Base-by-base conservation (phyloP, 2,888 invertebrate species). In the Athalia cordata region DNA sequence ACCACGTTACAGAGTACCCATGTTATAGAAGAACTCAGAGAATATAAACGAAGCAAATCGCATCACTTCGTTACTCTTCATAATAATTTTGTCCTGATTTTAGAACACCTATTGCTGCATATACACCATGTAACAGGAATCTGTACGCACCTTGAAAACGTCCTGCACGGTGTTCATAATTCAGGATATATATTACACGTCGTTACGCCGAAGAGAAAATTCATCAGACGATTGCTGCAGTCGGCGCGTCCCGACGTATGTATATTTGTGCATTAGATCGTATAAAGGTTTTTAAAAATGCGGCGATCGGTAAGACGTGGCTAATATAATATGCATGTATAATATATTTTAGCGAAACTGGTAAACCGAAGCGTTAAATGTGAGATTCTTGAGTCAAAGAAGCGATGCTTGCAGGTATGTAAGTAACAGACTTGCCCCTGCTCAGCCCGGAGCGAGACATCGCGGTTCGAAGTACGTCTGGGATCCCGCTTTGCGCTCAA, bases 381-480 rank as follows among this genome's bases (percentile, higher is more conserved):
- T 52, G 52, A 52, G 68, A 68, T 68, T 68, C 68, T 68, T 52
- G 68, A 55, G 52, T 68, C 52, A 29, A 68, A 68, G 55, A 68
- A 11, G 68, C 55, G 68, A 50, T 68, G 52, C 52, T 52, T 52
- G 15, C 68, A 68, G 68, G 68, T 68, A 68, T 29, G 29, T 52
- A 55, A 68, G 68, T 68, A 68, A 68, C 68, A 68, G 68, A 55
- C 68, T 68, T 68, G 68, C 68, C 68, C 68, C 68, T 68, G 68
- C 68, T 68, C 68, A 68, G 68, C 68, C 68, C 55, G 68, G 68
- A 68, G 68, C 68, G 68, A 68, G 68, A 68, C 68, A 68, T 80
- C 78, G 66, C 66, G 67, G 70, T 77, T 68, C 70, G 78, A 76
- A 29, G 29, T 29, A 79, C 79, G 64, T 74, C 66, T 55, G 47